Evolutionary conservation across 2,888 invertebrate genomes (phyloP).

Genomic region (Plusia festucae): DNA sequence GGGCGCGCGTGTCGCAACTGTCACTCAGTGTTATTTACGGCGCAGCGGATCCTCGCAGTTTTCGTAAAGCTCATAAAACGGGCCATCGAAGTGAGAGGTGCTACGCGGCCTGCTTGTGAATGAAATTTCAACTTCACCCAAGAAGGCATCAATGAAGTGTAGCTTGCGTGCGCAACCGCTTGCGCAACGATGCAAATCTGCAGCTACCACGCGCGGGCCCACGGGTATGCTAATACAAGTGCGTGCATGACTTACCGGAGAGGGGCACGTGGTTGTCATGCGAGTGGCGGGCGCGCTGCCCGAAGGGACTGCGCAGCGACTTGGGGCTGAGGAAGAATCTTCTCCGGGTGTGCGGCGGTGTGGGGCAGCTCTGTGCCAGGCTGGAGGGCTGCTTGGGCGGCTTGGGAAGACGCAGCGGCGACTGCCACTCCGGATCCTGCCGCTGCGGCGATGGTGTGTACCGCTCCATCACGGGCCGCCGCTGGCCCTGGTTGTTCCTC

Average conservation of each 20-base stretch:
- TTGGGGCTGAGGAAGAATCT: slow-evolving; percentile 95
- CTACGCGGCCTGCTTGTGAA: slow-evolving; percentile 67
- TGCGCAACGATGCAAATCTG: slow-evolving; percentile 77
- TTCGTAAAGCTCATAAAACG: slow-evolving; percentile 66
- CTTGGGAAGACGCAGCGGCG: slow-evolving; percentile 89
- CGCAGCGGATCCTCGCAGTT: slow-evolving; percentile 71
- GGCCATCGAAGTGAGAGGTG: slow-evolving; percentile 71
- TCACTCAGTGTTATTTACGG: slow-evolving; percentile 82
- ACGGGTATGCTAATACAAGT: slow-evolving; percentile 56
- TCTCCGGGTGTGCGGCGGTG: slow-evolving; percentile 93
- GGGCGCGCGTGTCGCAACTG: slow-evolving; percentile 80
- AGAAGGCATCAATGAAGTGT: slow-evolving; percentile 77
- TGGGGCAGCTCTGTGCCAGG: slow-evolving; percentile 93
- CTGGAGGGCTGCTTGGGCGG: slow-evolving; percentile 88
- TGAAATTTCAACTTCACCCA: slow-evolving; percentile 72
- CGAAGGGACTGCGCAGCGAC: slow-evolving; percentile 94
- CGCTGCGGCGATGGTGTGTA: slow-evolving; percentile 85
- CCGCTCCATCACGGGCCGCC: slow-evolving; percentile 82
- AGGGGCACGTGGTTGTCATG: slow-evolving; percentile 91
- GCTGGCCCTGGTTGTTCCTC: slow-evolving; percentile 77
- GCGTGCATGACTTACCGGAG: slow-evolving; percentile 90
- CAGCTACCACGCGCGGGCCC: slow-evolving; percentile 66
- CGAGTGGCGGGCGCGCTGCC: slow-evolving; percentile 86
- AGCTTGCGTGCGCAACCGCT: slow-evolving; percentile 68
- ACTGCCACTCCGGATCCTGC: slow-evolving; percentile 83